Conservation (phyloP, 2,888 invertebrate genomes). For the Drosophila pseudotakahashii region DNA sequence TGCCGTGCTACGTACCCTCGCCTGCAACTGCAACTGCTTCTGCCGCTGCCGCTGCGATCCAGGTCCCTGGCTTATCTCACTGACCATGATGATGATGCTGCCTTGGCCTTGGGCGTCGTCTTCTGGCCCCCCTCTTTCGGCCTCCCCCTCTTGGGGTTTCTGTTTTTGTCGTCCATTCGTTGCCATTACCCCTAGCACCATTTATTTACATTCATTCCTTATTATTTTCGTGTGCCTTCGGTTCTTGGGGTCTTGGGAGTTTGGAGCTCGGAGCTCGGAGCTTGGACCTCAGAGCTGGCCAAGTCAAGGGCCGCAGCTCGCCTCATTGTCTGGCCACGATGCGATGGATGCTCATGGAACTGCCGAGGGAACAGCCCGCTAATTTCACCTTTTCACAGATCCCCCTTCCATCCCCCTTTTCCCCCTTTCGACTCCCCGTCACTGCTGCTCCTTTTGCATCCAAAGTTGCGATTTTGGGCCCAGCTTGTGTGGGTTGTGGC, state of each 20-base stretch:
- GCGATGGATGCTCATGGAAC: constrained; percentile 7
- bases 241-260: constrained; percentile 4
- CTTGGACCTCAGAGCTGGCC: constrained; percentile 30
- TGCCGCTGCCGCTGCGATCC: constrained; percentile 11
- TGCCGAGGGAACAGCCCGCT: constrained; percentile 55
- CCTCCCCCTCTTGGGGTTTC: constrained; percentile 39
- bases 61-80: constrained; percentile 36
- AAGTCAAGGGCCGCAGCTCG: constrained; percentile 75
- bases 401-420: constrained; percentile 3
- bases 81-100: constrained; percentile 48
- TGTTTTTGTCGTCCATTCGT: constrained; percentile 53
- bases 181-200: constrained; percentile 56
- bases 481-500: constrained; percentile 52
- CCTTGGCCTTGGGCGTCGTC: constrained; percentile 63
- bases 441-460: constrained; percentile 41
- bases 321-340: constrained; percentile 73
- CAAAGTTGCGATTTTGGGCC: constrained; percentile 16
- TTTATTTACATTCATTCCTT: constrained; percentile 73
- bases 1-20: constrained; percentile 69
- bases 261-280: constrained; percentile 8
- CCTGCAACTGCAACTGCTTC: constrained; percentile 18
- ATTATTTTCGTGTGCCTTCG: constrained; percentile 23
- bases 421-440: neutral
- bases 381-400: constrained; percentile 78
- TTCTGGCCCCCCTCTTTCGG: constrained; percentile 6